Base-by-base conservation (phyloP, 2,888 invertebrate species). In the Acanthococcus lagerstroemiae region DNA sequence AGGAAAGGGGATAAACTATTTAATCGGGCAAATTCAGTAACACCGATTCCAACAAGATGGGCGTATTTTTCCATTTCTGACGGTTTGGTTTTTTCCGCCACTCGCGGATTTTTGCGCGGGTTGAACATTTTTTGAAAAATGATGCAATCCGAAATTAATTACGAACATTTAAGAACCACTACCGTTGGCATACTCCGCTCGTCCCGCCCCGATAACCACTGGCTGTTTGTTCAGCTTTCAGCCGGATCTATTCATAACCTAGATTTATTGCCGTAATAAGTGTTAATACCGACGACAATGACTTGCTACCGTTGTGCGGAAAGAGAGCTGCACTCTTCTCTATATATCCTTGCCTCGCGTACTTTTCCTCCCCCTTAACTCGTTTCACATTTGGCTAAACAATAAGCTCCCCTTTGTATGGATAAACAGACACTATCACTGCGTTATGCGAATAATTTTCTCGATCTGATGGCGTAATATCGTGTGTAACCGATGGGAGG, bases 211-310 rank as follows among this genome's bases (percentile, higher is more conserved):
- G 61, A 61, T 61, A 61, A 61, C 61, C 61, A 61, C 61, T 61
- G 61, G 61, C 61, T 65, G 65, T 55, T 65, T 65, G 65, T 65
- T 65, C 55, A 65, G 65, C 65, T 65, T 65, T 65, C 65, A 55
- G 55, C 65, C 44, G 65, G 45, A 55, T 65, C 65, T 65, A 65
- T 65, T 65, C 65, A 65, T 65, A 65, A 65, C 65, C 65, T 45
- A 65, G 65, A 65, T 65, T 65, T 65, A 65, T 65, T 55, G 55
- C 55, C 21, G 65, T 65, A 65, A 65, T 65, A 65, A 65, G 65
- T 65, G 65, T 65, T 65, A 65, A 65, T 65, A 65, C 65, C 65
- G 65, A 65, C 55, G 55, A 65, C 61, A 61, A 61, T 61, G 61
- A 61, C 54, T 61, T 60, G 50, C 61, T 61, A 61, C 61, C 52